phyloP scores from a whole-genome alignment of 2,888 invertebrate genomes.

The Cryptus armator region DNA sequence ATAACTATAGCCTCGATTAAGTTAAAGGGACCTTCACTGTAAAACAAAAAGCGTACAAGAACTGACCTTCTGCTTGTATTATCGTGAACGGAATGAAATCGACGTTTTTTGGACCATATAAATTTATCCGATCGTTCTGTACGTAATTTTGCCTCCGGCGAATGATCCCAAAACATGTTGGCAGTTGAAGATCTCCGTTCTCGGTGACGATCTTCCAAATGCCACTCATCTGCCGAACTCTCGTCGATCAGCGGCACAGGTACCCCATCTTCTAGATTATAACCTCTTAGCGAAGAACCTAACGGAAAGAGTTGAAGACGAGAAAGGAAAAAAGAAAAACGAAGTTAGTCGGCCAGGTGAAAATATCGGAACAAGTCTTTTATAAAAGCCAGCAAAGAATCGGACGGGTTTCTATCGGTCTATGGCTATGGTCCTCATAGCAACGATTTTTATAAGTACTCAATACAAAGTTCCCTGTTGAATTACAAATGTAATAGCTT shows the following conservation, averaged over 20 bases:
- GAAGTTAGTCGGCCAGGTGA: too few relatives aligned
- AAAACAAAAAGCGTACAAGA: neutral
- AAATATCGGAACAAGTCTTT: too few relatives aligned
- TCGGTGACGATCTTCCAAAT: conserved; percentile 74
- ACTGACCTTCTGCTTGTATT: conserved; percentile 26
- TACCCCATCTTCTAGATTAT: conserved; percentile 70
- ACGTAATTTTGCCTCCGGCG: conserved; percentile 59
- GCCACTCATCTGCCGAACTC: conserved; percentile 70
- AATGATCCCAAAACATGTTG: conserved; percentile 71
- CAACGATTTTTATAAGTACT: too few relatives aligned
- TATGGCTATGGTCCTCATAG: too few relatives aligned
- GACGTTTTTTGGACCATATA: conserved; percentile 2
- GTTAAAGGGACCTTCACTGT: neutral
- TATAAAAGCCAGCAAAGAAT: too few relatives aligned
- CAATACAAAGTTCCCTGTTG: too few relatives aligned
- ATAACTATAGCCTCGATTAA: too few relatives aligned
- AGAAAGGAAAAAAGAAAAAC: too few relatives aligned
- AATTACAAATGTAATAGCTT: too few relatives aligned
- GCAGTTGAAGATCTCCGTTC: conserved; percentile 77
- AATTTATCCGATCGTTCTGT: conserved; percentile 18
- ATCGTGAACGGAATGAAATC: neutral
- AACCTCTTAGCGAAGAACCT: conserved; percentile 68
- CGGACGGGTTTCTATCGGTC: too few relatives aligned
- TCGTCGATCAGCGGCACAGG: conserved; percentile 74
- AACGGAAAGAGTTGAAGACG: too few relatives aligned